These are phyloP conservation scores for Psettodes erumei DNA, from an alignment of 2,113 vertebrate species.

Conservation along the genomic window DNA sequence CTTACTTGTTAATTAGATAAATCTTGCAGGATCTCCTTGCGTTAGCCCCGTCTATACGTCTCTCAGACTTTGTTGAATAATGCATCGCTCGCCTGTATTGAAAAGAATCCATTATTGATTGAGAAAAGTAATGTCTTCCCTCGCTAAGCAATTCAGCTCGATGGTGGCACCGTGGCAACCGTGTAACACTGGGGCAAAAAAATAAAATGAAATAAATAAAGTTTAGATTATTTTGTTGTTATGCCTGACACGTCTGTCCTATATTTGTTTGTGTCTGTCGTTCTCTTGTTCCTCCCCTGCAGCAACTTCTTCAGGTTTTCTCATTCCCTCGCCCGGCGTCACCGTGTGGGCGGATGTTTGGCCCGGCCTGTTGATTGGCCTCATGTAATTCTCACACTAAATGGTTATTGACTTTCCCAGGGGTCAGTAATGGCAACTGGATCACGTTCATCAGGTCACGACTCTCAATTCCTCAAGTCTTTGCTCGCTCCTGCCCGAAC, in stretches of 20 bases:
- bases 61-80: conserved; percentile 70
- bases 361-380: conserved; percentile 19
- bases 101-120: conserved; percentile 74
- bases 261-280: background rate
- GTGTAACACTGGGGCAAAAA: background rate
- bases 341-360: conserved; percentile 33
- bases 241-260: background rate
- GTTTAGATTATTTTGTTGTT: background rate
- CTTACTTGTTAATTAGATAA: conserved; percentile 70
- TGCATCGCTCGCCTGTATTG: conserved; percentile 62
- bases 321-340: conserved; percentile 1
- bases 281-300: background rate
- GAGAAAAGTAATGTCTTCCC: conserved; percentile 50
- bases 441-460: conserved; percentile 51
- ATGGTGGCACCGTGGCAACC: conserved; percentile 10
- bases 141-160: conserved; percentile 30
- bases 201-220: background rate
- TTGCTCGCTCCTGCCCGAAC: background rate
- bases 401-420: conserved; percentile 53
- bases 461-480: conserved; percentile 25
- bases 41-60: conserved; percentile 51
- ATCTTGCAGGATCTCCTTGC: conserved; percentile 50
- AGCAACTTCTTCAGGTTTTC: background rate
- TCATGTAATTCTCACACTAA: conserved; percentile 59
- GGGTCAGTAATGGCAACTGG: conserved; percentile 49